These are phyloP conservation scores for Exocentrus adspersus DNA, from an alignment of 2,888 invertebrate species.

Conservation along the genomic window DNA sequence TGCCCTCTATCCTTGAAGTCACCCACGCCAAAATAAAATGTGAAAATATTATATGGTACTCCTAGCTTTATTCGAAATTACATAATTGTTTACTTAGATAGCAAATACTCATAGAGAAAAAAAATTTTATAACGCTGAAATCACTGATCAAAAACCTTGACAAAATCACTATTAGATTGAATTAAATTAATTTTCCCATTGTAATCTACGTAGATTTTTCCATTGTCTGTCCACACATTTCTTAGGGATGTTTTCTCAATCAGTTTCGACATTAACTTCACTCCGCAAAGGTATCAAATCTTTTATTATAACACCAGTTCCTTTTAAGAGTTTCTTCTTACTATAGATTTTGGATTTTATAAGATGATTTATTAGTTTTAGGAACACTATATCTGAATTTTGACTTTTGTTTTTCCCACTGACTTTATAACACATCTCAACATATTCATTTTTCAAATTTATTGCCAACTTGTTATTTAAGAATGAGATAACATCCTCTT, in stretches of 20 bases:
- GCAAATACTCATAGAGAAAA: too few species aligned
- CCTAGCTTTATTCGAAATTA: too few species aligned
- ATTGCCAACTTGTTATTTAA: background rate
- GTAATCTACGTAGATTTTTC: constrained; percentile 16
- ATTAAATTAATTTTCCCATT: background rate
- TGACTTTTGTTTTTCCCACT: background rate
- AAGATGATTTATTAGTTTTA: constrained; percentile 2
- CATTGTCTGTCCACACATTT: constrained; percentile 17
- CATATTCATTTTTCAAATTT: background rate
- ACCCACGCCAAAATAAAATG: too few species aligned
- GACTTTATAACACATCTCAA: background rate
- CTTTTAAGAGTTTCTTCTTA: constrained; percentile 24
- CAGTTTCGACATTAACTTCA: background rate
- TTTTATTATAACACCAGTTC: constrained; percentile 19
- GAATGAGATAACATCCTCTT: background rate
- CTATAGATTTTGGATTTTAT: constrained; percentile 1
- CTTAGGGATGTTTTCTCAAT: constrained; percentile 10
- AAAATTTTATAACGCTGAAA: too few species aligned
- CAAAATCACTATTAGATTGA: too few species aligned
- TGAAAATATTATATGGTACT: too few species aligned
- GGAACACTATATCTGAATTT: background rate
- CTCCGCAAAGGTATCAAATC: constrained; percentile 18
- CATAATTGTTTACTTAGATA: too few species aligned
- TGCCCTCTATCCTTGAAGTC: too few species aligned
- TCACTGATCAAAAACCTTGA: too few species aligned